These are phyloP conservation scores for Ceratosolen solmsi DNA, from an alignment of 1,140 invertebrate genomes.

Conservation along the genomic window DNA sequence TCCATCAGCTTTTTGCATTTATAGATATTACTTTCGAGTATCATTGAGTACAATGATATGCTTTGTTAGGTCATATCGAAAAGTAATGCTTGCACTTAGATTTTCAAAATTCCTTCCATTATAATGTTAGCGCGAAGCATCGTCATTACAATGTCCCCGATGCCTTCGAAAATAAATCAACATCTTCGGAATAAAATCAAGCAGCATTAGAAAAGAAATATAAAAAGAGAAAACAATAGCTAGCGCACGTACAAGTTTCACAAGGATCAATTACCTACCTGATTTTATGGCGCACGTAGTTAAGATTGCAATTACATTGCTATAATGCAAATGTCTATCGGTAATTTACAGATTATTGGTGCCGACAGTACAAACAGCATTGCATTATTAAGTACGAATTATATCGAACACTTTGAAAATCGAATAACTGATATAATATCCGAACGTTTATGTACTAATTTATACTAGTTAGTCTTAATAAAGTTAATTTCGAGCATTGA, in stretches of 20 bases:
- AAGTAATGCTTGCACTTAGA: too few species aligned
- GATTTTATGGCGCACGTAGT: slow-evolving; percentile 2
- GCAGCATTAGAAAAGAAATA: not conserved
- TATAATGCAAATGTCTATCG: slow-evolving; percentile 3
- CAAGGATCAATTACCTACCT: not conserved
- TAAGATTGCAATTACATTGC: not conserved
- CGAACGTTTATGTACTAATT: not conserved
- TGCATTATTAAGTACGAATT: not conserved
- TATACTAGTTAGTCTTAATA: not conserved
- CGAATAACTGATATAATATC: not conserved
- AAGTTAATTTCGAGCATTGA: too few species aligned
- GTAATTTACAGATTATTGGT: slow-evolving; percentile 13
- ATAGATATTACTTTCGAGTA: too few species aligned
- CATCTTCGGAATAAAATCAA: not conserved
- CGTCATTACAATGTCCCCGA: too few species aligned
- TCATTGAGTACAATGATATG: too few species aligned
- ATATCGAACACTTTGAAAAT: not conserved
- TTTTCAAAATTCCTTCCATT: too few species aligned
- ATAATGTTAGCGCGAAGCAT: too few species aligned
- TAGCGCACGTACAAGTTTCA: not conserved
- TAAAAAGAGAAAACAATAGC: not conserved
- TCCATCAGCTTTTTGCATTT: too few species aligned
- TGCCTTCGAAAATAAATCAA: too few species aligned
- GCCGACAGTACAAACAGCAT: not conserved
- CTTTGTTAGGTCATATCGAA: too few species aligned